Evolutionary conservation across 1,140 invertebrate genomes (phyloP).

Genomic region (Gonatopus flavifemur): DNA sequence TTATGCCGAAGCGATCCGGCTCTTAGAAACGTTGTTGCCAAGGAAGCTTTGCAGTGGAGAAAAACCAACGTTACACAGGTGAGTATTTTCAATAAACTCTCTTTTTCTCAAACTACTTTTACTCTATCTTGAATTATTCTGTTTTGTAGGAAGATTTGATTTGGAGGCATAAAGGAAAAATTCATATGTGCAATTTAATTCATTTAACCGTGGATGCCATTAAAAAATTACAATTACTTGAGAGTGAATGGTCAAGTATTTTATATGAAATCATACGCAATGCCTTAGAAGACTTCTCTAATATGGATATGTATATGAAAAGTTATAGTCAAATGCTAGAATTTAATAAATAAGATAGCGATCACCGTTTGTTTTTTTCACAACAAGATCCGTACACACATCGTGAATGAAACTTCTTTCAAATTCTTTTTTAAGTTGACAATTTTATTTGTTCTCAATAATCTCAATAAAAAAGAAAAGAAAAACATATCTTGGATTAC

Average conservation of each 20-base stretch:
- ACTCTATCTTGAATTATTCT: constrained; percentile 4
- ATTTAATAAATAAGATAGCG: constrained; percentile 33
- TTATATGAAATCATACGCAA: constrained; percentile 74
- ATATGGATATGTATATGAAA: constrained; percentile 77
- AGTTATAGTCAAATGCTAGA: constrained; percentile 38
- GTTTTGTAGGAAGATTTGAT: constrained; percentile 67
- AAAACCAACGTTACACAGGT: constrained; percentile 67
- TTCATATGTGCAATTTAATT: constrained; percentile 68
- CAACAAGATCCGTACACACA: too few species aligned
- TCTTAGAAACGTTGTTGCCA: constrained; percentile 76
- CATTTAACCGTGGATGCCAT: constrained; percentile 73
- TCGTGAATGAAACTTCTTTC: too few species aligned
- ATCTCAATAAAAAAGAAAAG: too few species aligned
- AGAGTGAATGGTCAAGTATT: constrained; percentile 73
- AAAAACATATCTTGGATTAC: background rate
- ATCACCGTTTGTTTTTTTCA: background rate
- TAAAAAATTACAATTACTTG: constrained; percentile 71
- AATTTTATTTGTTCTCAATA: too few species aligned
- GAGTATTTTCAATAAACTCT: constrained; percentile 10
- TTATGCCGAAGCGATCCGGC: constrained; percentile 73
- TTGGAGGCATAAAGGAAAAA: constrained; percentile 70
- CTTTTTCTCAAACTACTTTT: background rate
- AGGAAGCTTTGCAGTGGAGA: constrained; percentile 83
- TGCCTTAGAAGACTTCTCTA: constrained; percentile 73
- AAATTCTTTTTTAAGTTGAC: too few species aligned